Percentiles rank a stretch among this genome's conserved stretches.
These are phyloP conservation scores for Zosterops lateralis DNA, from an alignment of 2,113 vertebrate genomes.

Conservation along the genomic window DNA sequence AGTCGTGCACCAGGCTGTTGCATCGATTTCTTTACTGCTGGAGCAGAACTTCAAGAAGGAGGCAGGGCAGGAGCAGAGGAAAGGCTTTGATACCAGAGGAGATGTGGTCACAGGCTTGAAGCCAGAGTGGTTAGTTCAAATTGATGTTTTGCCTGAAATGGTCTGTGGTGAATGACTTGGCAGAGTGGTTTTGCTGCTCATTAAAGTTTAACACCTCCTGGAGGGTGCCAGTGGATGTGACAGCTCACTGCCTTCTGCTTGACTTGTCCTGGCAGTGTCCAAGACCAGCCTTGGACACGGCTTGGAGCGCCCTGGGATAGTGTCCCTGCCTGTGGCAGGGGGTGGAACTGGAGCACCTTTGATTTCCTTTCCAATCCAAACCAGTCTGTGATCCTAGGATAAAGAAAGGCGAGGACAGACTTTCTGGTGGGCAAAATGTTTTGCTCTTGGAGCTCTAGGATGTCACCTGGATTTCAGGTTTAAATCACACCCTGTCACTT, in stretches of 20 bases:
- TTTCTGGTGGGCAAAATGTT: neutral
- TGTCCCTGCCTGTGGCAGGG: neutral
- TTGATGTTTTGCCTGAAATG: neutral
- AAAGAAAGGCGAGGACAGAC: neutral
- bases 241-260: neutral
- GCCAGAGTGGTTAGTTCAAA: neutral
- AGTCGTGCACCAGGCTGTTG: neutral
- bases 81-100: neutral
- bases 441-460: neutral
- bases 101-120: neutral
- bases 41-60: neutral
- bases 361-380: neutral
- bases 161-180: neutral
- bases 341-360: neutral
- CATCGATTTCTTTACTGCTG: neutral
- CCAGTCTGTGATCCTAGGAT: neutral
- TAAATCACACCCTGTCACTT: neutral
- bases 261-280: neutral
- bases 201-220: neutral
- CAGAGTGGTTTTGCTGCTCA: neutral
- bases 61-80: neutral
- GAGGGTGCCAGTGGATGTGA: neutral
- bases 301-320: neutral
- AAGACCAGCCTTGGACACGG: rapidly evolving
- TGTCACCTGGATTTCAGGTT: neutral